phyloP scores from a whole-genome alignment of 2,797 vertebrate genomes.

The Phrynocephalus vlangalii region DNA sequence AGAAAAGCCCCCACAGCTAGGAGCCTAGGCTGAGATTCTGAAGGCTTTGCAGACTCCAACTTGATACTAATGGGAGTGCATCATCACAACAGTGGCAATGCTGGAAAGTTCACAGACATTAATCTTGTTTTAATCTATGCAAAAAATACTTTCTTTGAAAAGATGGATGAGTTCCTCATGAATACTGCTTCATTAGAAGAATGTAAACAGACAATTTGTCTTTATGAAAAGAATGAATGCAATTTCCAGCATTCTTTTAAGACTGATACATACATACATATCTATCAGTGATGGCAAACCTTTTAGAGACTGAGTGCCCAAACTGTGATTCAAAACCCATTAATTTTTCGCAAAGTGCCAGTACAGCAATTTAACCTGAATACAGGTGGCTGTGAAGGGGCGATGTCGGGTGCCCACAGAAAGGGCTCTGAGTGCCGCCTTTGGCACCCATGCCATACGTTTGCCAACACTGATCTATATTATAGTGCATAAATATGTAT shows the following conservation, averaged over 20 bases:
- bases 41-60: not conserved
- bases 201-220: constrained; percentile 81
- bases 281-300: too few species aligned
- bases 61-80: constrained; percentile 50
- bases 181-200: constrained; percentile 80
- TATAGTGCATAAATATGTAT: too few species aligned
- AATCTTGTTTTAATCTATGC: constrained; percentile 75
- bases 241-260: constrained; percentile 73
- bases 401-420: too few species aligned
- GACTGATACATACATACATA: constrained; percentile 65
- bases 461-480: too few species aligned
- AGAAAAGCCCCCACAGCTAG: not conserved
- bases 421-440: too few species aligned
- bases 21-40: not conserved
- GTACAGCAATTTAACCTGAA: too few species aligned
- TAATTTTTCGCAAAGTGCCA: too few species aligned
- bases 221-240: constrained; percentile 78
- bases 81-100: constrained; percentile 63
- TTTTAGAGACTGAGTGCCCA: too few species aligned
- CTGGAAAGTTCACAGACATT: constrained; percentile 79
- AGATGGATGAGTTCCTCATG: constrained; percentile 79
- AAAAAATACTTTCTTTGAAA: constrained; percentile 74
- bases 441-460: too few species aligned
- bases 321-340: too few species aligned
- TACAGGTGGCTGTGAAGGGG: too few species aligned